Percentiles rank a stretch among this genome's conserved stretches.
Conservation (phyloP, 2,888 invertebrate species). For the Zele albiditarsus region DNA sequence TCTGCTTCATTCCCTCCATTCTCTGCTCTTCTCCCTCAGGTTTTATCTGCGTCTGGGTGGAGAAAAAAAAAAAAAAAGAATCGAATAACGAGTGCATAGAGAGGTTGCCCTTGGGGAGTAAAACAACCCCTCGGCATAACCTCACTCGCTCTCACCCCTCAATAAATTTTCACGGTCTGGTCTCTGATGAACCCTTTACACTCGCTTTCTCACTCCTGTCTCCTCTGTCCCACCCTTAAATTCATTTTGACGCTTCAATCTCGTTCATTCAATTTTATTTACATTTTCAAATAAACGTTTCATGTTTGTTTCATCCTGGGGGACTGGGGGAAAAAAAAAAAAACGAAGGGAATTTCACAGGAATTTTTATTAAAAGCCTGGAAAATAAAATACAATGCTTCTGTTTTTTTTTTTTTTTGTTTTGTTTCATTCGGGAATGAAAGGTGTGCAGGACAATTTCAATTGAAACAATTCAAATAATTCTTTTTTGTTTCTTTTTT, state of each 20-base stretch:
- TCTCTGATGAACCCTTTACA: slow-evolving; percentile 20
- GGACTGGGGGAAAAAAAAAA: too few species aligned
- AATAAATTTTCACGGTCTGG: slow-evolving; percentile 29
- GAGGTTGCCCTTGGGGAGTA: slow-evolving; percentile 31
- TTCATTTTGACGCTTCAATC: slow-evolving; percentile 26
- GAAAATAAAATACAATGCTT: too few species aligned
- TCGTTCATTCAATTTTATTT: slow-evolving; percentile 27
- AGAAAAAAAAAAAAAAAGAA: slow-evolving; percentile 30
- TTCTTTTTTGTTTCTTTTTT: too few species aligned
- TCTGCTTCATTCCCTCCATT: slow-evolving; percentile 6
- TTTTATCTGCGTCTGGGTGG: slow-evolving; percentile 29
- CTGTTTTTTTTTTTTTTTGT: background rate
- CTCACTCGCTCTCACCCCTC: slow-evolving; percentile 19
- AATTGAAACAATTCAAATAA: too few species aligned
- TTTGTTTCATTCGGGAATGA: background rate
- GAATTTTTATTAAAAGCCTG: background rate
- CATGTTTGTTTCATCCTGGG: background rate
- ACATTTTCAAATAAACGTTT: slow-evolving; percentile 10
- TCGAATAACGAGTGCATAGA: slow-evolving; percentile 33
- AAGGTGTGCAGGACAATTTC: too few species aligned
- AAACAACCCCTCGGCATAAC: slow-evolving; percentile 28
- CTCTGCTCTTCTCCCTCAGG: slow-evolving; percentile 9
- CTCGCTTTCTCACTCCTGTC: background rate
- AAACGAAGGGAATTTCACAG: background rate
- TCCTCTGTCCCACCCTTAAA: slow-evolving; percentile 1